These are phyloP conservation scores for Lasius fuliginosus DNA, from an alignment of 2,888 invertebrate species.

Conservation along the genomic window DNA sequence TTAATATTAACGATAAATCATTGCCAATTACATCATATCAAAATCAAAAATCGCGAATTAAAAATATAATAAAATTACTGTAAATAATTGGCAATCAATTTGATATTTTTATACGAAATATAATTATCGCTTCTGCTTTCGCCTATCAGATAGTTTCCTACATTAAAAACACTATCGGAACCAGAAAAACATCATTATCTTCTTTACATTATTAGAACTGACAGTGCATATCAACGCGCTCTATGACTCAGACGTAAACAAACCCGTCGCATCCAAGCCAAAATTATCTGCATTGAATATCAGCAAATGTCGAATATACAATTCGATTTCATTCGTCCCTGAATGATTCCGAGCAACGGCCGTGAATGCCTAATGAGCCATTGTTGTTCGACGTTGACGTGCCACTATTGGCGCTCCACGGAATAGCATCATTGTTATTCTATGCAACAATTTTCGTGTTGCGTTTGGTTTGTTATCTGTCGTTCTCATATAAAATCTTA, in stretches of 20 bases:
- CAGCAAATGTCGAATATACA: constrained; percentile 59
- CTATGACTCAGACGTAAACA: constrained; percentile 59
- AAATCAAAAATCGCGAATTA: not conserved
- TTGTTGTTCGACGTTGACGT: constrained; percentile 62
- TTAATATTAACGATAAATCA: not conserved
- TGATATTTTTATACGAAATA: not conserved
- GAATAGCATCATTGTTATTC: constrained; percentile 47
- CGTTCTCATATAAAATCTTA: constrained; percentile 16
- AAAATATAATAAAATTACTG: not conserved
- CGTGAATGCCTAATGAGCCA: constrained; percentile 69
- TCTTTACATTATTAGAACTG: constrained; percentile 15
- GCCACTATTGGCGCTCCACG: constrained; percentile 37
- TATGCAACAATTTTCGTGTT: constrained; percentile 36
- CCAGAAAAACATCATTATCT: constrained; percentile 26
- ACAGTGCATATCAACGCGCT: constrained; percentile 39
- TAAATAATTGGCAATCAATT: not conserved
- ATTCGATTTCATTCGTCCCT: constrained; percentile 69
- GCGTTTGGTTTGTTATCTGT: constrained; percentile 6
- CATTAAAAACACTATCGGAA: not conserved
- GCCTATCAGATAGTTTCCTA: not conserved
- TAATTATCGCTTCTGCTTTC: not conserved
- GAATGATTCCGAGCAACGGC: constrained; percentile 60
- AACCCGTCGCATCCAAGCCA: constrained; percentile 50
- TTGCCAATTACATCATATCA: not conserved
- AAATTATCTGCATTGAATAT: constrained; percentile 66